These are phyloP conservation scores for Eulemur rufifrons DNA, from an alignment of 2,113 vertebrate species.

Conservation along the genomic window DNA sequence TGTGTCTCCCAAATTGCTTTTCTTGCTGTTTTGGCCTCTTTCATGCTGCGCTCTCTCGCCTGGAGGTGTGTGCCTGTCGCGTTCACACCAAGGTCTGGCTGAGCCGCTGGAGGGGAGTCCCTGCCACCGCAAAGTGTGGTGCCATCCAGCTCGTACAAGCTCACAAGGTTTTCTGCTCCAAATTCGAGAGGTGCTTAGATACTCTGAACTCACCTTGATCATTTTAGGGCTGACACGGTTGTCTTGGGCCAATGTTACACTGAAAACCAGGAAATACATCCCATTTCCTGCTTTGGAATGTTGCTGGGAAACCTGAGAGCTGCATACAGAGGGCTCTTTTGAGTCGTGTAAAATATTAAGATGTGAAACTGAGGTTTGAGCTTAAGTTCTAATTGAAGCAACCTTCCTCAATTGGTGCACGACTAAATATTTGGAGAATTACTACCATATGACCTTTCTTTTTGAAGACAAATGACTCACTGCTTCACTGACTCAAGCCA, in stretches of 20 bases:
- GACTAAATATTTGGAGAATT: constrained; percentile 62
- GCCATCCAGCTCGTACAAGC: not conserved
- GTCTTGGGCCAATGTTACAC: not conserved
- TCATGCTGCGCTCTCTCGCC: not conserved
- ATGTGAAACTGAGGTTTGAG: not conserved
- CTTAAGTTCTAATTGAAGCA: not conserved
- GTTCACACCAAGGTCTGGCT: not conserved
- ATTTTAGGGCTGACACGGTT: not conserved
- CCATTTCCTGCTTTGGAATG: not conserved
- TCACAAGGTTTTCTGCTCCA: not conserved
- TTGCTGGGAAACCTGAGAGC: not conserved
- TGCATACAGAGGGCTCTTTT: not conserved
- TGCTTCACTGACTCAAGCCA: not conserved
- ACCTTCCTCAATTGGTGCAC: constrained; percentile 17
- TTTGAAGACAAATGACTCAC: constrained; percentile 58
- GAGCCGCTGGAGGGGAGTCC: not conserved
- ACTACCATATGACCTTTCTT: constrained; percentile 53
- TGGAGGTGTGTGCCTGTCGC: not conserved
- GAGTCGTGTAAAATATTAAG: not conserved
- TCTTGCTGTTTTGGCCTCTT: not conserved
- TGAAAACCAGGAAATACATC: not conserved
- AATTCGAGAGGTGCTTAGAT: not conserved
- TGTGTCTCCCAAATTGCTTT: not conserved
- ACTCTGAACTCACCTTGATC: not conserved
- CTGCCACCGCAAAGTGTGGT: not conserved